phyloP scores from a whole-genome alignment of 1,140 invertebrate genomes.

The Pseudomyrmex dendroicus region DNA sequence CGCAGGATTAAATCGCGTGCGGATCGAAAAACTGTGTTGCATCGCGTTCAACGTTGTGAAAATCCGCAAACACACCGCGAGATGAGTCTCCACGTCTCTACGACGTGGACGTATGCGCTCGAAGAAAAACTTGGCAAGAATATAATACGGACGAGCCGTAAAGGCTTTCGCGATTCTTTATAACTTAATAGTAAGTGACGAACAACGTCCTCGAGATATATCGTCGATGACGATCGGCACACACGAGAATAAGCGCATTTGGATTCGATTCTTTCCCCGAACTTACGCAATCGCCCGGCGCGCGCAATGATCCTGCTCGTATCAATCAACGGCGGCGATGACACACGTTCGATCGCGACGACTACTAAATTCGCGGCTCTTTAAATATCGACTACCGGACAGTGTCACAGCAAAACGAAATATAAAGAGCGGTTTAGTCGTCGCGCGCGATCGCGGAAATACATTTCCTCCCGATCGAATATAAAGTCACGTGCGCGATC shows the following conservation, averaged over 20 bases:
- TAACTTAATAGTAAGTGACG: no score
- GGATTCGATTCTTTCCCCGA: slow-evolving; percentile 38
- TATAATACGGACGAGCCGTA: not conserved
- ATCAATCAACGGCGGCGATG: not conserved
- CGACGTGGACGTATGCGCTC: no score
- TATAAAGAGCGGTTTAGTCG: no score
- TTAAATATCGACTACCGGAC: no score
- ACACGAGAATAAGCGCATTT: slow-evolving; percentile 29
- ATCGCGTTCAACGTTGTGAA: not conserved
- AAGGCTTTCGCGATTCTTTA: no score
- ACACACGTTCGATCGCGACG: not conserved
- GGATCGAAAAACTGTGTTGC: not conserved
- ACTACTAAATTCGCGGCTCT: not conserved
- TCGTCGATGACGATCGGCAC: not conserved
- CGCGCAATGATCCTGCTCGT: not conserved
- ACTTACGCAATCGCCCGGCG: slow-evolving; percentile 49
- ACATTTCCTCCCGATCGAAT: slow-evolving; percentile 13
- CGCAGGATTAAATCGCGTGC: slow-evolving; percentile 6
- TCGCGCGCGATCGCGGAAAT: not conserved
- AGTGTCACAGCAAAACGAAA: no score
- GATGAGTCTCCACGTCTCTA: no score
- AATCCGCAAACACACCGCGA: no score
- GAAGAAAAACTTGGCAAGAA: not conserved
- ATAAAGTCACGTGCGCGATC: slow-evolving; percentile 15
- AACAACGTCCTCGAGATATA: not conserved